Conservation (phyloP, 1,140 invertebrate species). For the Scaptomyza hsui region DNA sequence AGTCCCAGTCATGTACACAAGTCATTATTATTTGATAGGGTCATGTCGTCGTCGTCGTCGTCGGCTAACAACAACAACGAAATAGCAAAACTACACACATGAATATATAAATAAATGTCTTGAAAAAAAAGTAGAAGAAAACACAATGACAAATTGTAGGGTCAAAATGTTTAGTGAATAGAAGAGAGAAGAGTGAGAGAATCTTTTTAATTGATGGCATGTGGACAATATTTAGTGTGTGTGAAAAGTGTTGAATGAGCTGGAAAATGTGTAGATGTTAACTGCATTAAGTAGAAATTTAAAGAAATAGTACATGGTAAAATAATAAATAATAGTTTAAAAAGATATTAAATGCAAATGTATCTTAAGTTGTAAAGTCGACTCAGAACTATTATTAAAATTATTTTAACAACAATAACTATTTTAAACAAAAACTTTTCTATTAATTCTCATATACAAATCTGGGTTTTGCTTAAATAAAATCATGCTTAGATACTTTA, state of each 20-base stretch:
- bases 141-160: slow-evolving; percentile 46
- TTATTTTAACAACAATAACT: too few relatives aligned
- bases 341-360: too few relatives aligned
- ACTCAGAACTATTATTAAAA: too few relatives aligned
- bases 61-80: slow-evolving; percentile 31
- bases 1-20: slow-evolving; percentile 56
- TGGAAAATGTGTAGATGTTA: slow-evolving; percentile 1
- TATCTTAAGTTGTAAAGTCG: too few relatives aligned
- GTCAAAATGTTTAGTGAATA: slow-evolving; percentile 33
- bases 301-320: neutral
- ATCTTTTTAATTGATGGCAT: slow-evolving; percentile 41
- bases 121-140: neutral
- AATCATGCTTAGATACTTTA: too few relatives aligned
- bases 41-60: slow-evolving; percentile 74
- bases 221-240: slow-evolving; percentile 29
- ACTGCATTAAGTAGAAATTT: slow-evolving; percentile 20
- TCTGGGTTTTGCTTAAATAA: too few relatives aligned
- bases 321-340: too few relatives aligned
- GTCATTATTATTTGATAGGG: slow-evolving; percentile 75
- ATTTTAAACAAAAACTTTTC: too few relatives aligned
- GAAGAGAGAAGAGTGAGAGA: slow-evolving; percentile 20
- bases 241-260: neutral
- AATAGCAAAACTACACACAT: slow-evolving; percentile 66
- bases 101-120: slow-evolving; percentile 63
- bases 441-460: too few relatives aligned